These are phyloP conservation scores for Drosophila neonasuta DNA, from an alignment of 2,888 invertebrate genomes.

Conservation along the genomic window DNA sequence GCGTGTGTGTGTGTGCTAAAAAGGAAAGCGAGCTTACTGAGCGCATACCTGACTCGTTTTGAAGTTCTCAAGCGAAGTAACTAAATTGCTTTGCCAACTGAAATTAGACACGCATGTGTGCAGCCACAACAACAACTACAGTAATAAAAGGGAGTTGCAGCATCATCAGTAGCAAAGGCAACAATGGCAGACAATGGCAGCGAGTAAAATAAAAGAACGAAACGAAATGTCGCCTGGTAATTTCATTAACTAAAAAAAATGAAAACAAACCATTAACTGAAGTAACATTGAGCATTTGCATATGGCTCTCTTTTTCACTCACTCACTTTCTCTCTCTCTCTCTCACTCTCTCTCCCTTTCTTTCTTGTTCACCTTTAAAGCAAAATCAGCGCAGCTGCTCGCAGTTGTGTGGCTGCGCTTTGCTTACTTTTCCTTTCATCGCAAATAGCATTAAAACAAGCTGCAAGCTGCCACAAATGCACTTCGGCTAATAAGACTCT, in stretches of 20 bases:
- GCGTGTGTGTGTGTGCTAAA: not conserved
- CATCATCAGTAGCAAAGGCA: not conserved
- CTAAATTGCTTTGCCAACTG: slow-evolving; percentile 52
- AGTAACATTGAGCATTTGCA: slow-evolving; percentile 48
- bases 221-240: slow-evolving; percentile 49
- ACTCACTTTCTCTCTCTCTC: not conserved
- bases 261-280: slow-evolving; percentile 46
- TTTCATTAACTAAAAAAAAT: slow-evolving; percentile 48
- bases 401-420: slow-evolving; percentile 28
- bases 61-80: slow-evolving; percentile 38
- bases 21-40: not conserved
- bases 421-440: slow-evolving; percentile 33
- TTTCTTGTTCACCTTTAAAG: slow-evolving; percentile 8
- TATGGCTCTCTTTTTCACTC: slow-evolving; percentile 3
- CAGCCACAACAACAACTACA: slow-evolving; percentile 26
- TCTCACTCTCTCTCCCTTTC: not conserved
- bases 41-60: slow-evolving; percentile 26
- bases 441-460: slow-evolving; percentile 40
- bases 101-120: slow-evolving; percentile 52
- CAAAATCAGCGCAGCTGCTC: slow-evolving; percentile 38
- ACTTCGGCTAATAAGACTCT: slow-evolving; percentile 39
- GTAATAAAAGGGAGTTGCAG: not conserved
- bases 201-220: slow-evolving; percentile 13
- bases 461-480: slow-evolving; percentile 38
- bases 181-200: not conserved